Base-by-base conservation (phyloP, 2,113 vertebrate species). In the Pygoscelis adeliae region DNA sequence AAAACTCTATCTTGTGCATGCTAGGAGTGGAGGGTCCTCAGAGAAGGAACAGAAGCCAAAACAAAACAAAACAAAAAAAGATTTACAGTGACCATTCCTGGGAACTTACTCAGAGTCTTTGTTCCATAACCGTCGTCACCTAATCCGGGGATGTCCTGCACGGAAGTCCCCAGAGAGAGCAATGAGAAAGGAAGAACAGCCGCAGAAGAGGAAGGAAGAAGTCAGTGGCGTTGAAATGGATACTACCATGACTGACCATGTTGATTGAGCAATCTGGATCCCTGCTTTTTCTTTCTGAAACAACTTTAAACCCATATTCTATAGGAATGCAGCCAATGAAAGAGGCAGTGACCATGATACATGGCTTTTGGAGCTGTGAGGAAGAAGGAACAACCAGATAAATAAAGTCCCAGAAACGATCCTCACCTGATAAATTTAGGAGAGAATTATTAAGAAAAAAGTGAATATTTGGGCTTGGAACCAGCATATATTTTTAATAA, bases 91-190 rank as follows among this genome's bases (percentile, higher is more conserved):
- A 98, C 98, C 98, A 99, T 99, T 99, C 98, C 98, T 98, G 98
- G 99, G 98, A 98, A 99, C 99, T 99, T 99, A 99, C 99, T 99
- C 99, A 99, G 99, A 97, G 99, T 99, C 98, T 99, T 99, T 99
- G 99, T 99, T 98, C 99, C 99, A 99, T 99, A 99, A 99, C 99
- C 99, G 99, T 99, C 99, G 99, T 99, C 99, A 99, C 99, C 99
- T 99, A 99, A 98, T 98, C 99, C 99, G 98, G 99, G 99, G 99
- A 99, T 99, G 98, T 99, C 99, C 99, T 99, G 99, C 98, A 98
- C 90, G 98, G 98, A 98, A 99, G 98, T 99, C 98, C 99, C 98
- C 97, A 99, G 99, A 99, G 98, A 98, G 98, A 98, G 98, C 98
- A 98, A 99, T 98, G 96, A 98, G 98, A 98, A 98, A 99, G 98